Base-by-base conservation (phyloP, 2,797 vertebrate species). In the Malacoraja senta region DNA sequence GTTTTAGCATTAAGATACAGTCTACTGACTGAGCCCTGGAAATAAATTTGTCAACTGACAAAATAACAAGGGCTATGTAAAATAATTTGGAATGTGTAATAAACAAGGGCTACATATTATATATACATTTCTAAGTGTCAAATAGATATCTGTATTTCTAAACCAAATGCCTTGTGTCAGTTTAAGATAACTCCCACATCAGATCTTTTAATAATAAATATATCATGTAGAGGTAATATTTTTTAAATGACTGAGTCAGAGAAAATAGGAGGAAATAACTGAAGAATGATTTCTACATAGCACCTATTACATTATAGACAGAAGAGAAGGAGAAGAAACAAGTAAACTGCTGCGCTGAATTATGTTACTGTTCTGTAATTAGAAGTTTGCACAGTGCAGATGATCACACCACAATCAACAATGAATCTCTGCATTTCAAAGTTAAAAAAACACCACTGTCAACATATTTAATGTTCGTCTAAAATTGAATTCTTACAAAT, bases 121-220 rank as follows among this genome's bases (percentile, higher is more conserved):
- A 17, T 17, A 68, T 74, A 21, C 21, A 74, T 21, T 74, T 24
- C 2, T 24, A 26, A 21, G 21, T 21, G 3, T 74, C 7, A 21
- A 74, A 38, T 53, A 24, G 24, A 53, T 58, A 58, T 8, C 19
- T 29, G 7, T 74, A 0, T 24, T n/a, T 76, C 38, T 92, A 13
- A 72, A 91, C 12, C 35, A 71, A 76, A 92, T 74, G 68, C 24
- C 71, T 53, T 58, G n/a, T 29, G 8, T 91, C 88, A 38, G 19
- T 71, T 38, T 65, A 10, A 86, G 24, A 24, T 74, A 72, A 38
- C 65, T 17, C 24, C 29, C 15, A 38, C 13, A 44, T 74, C 35
- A 91, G 71, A 91, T 44, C 90, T 91, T 91, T 90, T 35, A 91
- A 90, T 63, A 91, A 21, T 2, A 72, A 13, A 35, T 26, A 21